Percentiles rank a stretch among this genome's conserved stretches.
Conservation (phyloP, 2,888 invertebrate species). For the Drosophila leonis region DNA sequence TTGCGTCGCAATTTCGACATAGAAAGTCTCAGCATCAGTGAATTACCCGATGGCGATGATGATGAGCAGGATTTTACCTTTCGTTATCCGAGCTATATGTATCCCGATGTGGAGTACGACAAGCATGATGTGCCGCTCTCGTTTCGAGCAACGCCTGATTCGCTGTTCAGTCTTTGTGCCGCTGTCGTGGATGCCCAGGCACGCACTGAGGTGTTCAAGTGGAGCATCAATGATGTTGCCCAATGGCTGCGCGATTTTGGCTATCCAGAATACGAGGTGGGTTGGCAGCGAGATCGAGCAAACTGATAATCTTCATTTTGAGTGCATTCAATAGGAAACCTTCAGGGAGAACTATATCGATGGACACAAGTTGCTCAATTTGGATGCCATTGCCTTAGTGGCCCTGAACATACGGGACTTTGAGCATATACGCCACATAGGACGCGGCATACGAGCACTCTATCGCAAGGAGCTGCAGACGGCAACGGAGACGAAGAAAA, state of each 20-base stretch:
- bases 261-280: constrained; percentile 86
- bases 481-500: constrained; percentile 82
- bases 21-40: constrained; percentile 60
- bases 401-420: constrained; percentile 86
- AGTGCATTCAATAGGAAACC: constrained; percentile 81
- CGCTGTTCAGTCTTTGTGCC: constrained; percentile 84
- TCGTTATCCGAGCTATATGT: constrained; percentile 73
- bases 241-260: constrained; percentile 86
- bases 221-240: constrained; percentile 86
- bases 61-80: constrained; percentile 63
- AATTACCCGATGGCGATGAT: constrained; percentile 53
- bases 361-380: constrained; percentile 85
- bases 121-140: constrained; percentile 65
- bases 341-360: constrained; percentile 86
- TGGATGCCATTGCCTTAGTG: constrained; percentile 86
- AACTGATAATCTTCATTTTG: not conserved
- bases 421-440: constrained; percentile 85
- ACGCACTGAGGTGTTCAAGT: constrained; percentile 85
- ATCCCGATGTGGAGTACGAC: constrained; percentile 66
- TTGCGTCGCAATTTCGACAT: constrained; percentile 42
- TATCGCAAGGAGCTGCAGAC: constrained; percentile 85
- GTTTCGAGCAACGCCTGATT: constrained; percentile 85
- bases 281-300: not conserved
- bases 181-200: constrained; percentile 84
- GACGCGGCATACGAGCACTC: constrained; percentile 83